phyloP scores from a whole-genome alignment of 2,113 vertebrate genomes.

The Eptesicus fuscus region DNA sequence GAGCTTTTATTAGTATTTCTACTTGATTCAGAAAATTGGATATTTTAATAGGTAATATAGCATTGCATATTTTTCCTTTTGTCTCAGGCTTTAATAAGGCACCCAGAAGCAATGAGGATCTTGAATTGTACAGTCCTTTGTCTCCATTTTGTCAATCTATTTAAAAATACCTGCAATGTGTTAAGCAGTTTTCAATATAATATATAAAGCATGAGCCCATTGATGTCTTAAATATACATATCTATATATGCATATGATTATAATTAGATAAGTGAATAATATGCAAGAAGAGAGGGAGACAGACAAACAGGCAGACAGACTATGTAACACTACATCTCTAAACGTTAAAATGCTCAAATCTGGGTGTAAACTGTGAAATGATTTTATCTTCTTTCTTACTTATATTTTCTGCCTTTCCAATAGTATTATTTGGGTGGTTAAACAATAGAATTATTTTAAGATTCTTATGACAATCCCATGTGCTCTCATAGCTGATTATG shows the following conservation, averaged over 20 bases:
- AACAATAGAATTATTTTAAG: constrained; percentile 6
- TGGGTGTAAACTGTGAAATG: background rate
- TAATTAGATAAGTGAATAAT: background rate
- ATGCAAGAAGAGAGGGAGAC: background rate
- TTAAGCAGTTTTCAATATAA: background rate
- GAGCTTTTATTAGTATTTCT: background rate
- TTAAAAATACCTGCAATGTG: background rate
- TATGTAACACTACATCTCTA: background rate
- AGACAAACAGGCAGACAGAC: background rate
- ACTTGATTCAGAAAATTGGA: background rate
- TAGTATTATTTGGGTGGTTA: constrained; percentile 4
- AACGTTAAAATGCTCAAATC: background rate
- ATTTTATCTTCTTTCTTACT: background rate
- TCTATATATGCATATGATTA: background rate
- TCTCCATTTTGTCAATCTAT: background rate
- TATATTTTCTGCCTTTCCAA: background rate
- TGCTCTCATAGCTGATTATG: background rate
- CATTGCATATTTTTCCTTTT: background rate
- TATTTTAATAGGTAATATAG: background rate
- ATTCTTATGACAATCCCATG: background rate
- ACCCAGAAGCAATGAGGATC: background rate
- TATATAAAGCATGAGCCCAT: background rate
- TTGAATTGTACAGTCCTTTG: background rate
- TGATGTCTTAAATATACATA: background rate
- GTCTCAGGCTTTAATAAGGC: background rate